Base-by-base conservation (phyloP, 2,113 vertebrate species). In the rabbit (Oryctolagus cuniculus) region DNA sequence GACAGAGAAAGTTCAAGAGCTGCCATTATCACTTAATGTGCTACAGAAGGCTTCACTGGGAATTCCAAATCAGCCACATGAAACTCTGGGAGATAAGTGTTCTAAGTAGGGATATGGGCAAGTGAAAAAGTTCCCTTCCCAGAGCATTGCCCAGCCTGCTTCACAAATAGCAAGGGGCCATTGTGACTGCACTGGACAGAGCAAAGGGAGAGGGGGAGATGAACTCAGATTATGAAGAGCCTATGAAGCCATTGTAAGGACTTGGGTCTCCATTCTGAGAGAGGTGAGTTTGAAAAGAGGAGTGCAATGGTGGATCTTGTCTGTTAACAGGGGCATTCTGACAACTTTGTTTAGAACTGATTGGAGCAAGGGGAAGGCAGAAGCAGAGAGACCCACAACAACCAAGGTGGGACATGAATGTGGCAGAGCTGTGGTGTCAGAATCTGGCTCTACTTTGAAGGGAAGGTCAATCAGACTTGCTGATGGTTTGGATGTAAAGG, bases 351-450 rank as follows among this genome's bases (percentile, higher is more conserved):
- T 61, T 17, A 38, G 10, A 63, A 66, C 38, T 67, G 49, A 69
- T 12, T 38, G 0, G 24, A 16, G n/a, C 6, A 0, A 1, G 4
- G n/a, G 5, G 12, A 55, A 38, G 34, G 19, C 16, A 67, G 27
- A 89, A 74, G 34, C 25, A 53, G 15, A 63, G 29, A 55, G 10
- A 61, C 31, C 24, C 73, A 16, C 4, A 74, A 3, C 53, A 61
- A 74, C 31, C 5, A 3, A 77, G 36, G 10, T 74, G n/a, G 38
- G 11, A 24, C 22, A 77, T 36, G 38, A 63, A 21, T 22, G 5
- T 36, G 24, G n/a, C 27, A 24, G 63, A 51, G 36, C 3, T 0
- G 29, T 27, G 10, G 44, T 58, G 15, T 61, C 87, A 73, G 55
- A 64, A 53, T 69, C 6, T 55, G 78, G 6, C n/a, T 93, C 31